Conservation (phyloP, 2,797 vertebrate genomes). For the Aphelocoma californica region DNA sequence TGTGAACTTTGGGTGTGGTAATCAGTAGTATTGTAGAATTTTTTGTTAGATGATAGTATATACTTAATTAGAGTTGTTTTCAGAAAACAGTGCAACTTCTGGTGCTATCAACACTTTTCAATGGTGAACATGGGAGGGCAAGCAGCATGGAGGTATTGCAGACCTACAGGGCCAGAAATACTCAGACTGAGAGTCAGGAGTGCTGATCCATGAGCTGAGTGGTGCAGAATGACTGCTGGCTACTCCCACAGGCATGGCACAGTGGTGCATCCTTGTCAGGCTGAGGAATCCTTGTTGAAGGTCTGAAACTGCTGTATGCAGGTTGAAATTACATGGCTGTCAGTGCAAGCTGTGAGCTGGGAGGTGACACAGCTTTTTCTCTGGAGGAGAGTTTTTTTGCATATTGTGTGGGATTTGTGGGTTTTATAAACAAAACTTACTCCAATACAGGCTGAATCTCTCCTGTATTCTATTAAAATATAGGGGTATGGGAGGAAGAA, state of each 20-base stretch:
- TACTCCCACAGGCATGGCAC: neutral
- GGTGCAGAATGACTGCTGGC: neutral
- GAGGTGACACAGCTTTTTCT: neutral
- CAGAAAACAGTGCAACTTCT: neutral
- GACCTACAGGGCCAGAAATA: neutral
- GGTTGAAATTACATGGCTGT: neutral
- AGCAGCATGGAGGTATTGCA: neutral
- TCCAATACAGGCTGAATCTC: neutral
- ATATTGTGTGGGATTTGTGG: neutral
- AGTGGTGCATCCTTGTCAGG: neutral
- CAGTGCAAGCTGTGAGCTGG: neutral
- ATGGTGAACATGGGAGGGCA: neutral
- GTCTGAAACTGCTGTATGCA: neutral
- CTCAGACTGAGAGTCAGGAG: neutral
- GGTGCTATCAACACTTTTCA: neutral
- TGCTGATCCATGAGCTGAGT: neutral
- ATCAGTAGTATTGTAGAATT: too few relatives aligned
- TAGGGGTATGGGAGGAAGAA: fast-evolving
- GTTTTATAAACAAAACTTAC: conserved; percentile 9
- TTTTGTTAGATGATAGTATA: too few relatives aligned
- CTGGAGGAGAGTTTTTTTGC: neutral
- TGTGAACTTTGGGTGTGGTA: too few relatives aligned
- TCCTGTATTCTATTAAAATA: neutral
- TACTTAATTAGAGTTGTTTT: neutral
- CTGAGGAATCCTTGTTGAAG: neutral